Conservation (phyloP, 1,140 invertebrate species). For the Bombus waltoni region DNA sequence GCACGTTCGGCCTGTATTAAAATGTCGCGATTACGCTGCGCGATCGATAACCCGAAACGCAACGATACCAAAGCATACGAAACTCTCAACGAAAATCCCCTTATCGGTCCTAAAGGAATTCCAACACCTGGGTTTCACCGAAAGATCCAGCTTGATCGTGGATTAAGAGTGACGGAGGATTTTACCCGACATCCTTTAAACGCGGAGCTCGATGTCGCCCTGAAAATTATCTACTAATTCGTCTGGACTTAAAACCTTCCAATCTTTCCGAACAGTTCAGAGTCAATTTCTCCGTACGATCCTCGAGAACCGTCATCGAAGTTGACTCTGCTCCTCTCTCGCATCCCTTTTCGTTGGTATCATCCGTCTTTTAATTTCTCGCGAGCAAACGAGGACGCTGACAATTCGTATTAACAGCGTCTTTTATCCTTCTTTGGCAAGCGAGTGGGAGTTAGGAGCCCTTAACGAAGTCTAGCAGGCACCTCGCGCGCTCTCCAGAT, state of each 20-base stretch:
- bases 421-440: background rate
- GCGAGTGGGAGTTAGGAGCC: background rate
- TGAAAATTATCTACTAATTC: constrained; percentile 5
- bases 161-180: constrained; percentile 3
- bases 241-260: background rate
- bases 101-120: constrained; percentile 2
- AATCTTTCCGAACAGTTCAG: background rate
- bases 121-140: background rate
- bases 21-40: constrained; percentile 13
- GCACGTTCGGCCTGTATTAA: constrained; percentile 43
- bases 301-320: background rate
- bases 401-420: constrained; percentile 8
- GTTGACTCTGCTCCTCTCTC: background rate
- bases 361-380: background rate
- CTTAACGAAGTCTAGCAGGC: constrained; percentile 49
- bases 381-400: background rate
- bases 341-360: background rate
- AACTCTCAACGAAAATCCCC: background rate
- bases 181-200: background rate
- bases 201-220: too few relatives aligned
- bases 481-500: constrained; percentile 59
- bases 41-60: constrained; percentile 30
- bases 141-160: background rate
- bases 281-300: background rate
- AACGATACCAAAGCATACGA: background rate